Conservation (phyloP, 2,113 vertebrate genomes). For the Nothoprocta pentlandii region DNA sequence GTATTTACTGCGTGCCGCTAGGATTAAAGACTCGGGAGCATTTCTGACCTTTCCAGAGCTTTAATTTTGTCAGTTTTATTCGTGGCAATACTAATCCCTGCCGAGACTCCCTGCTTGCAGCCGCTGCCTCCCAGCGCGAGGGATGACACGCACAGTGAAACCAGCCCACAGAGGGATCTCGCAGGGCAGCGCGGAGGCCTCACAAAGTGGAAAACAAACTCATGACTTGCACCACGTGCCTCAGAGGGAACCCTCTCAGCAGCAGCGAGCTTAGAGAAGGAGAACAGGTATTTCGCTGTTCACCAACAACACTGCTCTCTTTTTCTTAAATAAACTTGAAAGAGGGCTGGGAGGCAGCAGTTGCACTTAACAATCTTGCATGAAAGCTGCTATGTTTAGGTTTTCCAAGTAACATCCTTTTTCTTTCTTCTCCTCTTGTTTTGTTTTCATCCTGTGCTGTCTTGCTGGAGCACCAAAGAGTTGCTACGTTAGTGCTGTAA, state of each 20-base stretch:
- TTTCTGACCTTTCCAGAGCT: slow-evolving; percentile 42
- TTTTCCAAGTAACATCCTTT: neutral
- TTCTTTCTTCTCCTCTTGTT: neutral
- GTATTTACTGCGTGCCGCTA: neutral
- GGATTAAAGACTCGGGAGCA: slow-evolving; percentile 44
- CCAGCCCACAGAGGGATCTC: neutral
- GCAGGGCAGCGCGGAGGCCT: neutral
- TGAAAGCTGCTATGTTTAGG: slow-evolving; percentile 16
- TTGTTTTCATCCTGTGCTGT: neutral
- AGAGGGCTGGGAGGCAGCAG: slow-evolving; percentile 20
- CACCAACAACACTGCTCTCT: neutral
- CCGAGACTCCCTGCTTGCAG: neutral
- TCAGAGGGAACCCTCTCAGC: slow-evolving; percentile 23
- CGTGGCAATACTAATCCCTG: slow-evolving; percentile 23
- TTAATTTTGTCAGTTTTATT: slow-evolving; percentile 55
- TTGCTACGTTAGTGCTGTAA: neutral
- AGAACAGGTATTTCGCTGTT: slow-evolving; percentile 7
- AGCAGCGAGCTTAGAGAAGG: neutral
- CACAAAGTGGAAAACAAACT: neutral
- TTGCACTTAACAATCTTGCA: slow-evolving; percentile 17
- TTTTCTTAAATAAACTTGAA: slow-evolving; percentile 31
- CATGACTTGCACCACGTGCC: slow-evolving; percentile 12
- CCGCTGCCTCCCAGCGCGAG: neutral
- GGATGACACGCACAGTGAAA: slow-evolving; percentile 29
- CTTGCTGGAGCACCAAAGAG: neutral